Evolutionary conservation across 2,113 vertebrate species (phyloP).

Genomic region (Micromys minutus): DNA sequence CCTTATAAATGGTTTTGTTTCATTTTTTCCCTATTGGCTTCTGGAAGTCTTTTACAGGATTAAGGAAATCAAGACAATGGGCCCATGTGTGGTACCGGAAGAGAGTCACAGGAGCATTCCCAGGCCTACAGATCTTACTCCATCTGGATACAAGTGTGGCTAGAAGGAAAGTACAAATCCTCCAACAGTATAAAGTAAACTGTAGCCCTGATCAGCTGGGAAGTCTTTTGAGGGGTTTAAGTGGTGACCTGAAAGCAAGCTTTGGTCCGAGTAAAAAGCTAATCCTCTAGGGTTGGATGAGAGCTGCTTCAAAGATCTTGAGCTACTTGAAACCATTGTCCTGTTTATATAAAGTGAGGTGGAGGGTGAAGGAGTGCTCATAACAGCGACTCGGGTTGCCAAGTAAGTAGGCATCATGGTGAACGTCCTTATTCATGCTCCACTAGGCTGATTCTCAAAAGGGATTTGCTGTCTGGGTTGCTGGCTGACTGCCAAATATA

Average conservation of each 20-base stretch:
- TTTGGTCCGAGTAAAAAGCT: slow-evolving; percentile 55
- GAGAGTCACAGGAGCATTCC: neutral
- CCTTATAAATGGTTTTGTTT: neutral
- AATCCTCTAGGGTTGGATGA: slow-evolving; percentile 53
- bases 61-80: slow-evolving; percentile 62
- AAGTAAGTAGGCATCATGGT: slow-evolving; percentile 61
- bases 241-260: slow-evolving; percentile 46
- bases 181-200: slow-evolving; percentile 51
- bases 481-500: slow-evolving; percentile 56
- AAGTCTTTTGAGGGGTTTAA: slow-evolving; percentile 62
- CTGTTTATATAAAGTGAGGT: slow-evolving; percentile 61
- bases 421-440: slow-evolving; percentile 59
- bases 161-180: slow-evolving; percentile 57
- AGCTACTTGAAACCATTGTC: slow-evolving; percentile 63
- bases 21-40: neutral
- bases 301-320: slow-evolving; percentile 57
- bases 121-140: slow-evolving; percentile 10
- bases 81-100: neutral
- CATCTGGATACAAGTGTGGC: neutral
- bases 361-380: slow-evolving; percentile 37
- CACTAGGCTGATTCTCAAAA: slow-evolving; percentile 56
- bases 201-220: slow-evolving; percentile 5
- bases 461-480: slow-evolving; percentile 44
- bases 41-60: slow-evolving; percentile 60
- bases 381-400: slow-evolving; percentile 38